Evolutionary conservation across 2,888 invertebrate genomes (phyloP).

Genomic region (Cataglyphis rosenhaueri): DNA sequence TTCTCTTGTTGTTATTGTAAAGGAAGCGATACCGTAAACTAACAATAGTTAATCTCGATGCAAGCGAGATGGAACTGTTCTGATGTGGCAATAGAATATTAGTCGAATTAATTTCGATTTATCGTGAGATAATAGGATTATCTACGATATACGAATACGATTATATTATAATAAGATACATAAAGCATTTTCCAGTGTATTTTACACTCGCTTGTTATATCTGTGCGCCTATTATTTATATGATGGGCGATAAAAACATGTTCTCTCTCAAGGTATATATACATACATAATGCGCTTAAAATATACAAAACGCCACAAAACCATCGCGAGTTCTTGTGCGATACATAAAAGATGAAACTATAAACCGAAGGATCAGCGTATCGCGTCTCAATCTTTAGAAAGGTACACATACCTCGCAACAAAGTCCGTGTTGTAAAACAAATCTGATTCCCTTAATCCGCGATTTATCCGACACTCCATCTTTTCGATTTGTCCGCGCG

Average conservation of each 20-base stretch:
- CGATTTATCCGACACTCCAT: neutral
- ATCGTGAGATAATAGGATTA: neutral
- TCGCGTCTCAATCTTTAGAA: slow-evolving; percentile 29
- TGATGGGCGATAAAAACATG: slow-evolving; percentile 4
- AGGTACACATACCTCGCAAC: neutral
- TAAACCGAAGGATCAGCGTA: slow-evolving; percentile 34
- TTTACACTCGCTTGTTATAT: neutral
- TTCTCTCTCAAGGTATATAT: too few species aligned
- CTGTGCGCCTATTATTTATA: slow-evolving; percentile 19
- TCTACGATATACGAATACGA: neutral
- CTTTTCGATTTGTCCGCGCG: neutral
- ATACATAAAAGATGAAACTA: slow-evolving; percentile 31
- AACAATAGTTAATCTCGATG: slow-evolving; percentile 29
- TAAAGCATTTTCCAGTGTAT: too few species aligned
- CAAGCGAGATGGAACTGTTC: neutral
- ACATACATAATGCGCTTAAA: slow-evolving; percentile 2
- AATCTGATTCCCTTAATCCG: neutral
- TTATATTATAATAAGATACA: too few species aligned
- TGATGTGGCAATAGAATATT: neutral
- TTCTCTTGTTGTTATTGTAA: slow-evolving; percentile 17
- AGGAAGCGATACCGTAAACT: slow-evolving; percentile 19
- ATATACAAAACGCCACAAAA: slow-evolving; percentile 7
- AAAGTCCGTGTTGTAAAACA: neutral
- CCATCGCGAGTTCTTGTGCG: slow-evolving; percentile 5
- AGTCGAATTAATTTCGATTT: neutral